Evolutionary conservation across 2,113 vertebrate genomes (phyloP).

Genomic region (Calonectris borealis): DNA sequence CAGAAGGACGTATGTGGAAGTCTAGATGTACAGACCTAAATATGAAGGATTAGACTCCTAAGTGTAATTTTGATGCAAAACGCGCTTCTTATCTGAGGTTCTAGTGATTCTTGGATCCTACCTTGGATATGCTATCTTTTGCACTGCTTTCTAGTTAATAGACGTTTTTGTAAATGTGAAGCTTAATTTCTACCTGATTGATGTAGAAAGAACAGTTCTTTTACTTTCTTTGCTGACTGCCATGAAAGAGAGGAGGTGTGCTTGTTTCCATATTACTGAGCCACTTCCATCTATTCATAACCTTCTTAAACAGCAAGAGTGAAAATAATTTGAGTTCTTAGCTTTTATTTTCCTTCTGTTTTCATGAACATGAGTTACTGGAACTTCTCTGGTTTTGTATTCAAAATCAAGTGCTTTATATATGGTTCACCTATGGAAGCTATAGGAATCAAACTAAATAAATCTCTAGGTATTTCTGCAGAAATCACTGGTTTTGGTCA

Average conservation of each 20-base stretch:
- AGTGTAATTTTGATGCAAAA: background rate
- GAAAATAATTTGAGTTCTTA: background rate
- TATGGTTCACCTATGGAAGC: background rate
- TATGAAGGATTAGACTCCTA: background rate
- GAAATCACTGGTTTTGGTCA: background rate
- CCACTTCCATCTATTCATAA: background rate
- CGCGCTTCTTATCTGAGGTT: background rate
- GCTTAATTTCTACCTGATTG: background rate
- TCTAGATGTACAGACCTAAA: background rate
- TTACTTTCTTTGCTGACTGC: background rate
- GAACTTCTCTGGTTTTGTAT: background rate
- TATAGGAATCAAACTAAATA: background rate
- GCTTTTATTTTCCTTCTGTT: background rate
- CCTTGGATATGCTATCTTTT: background rate
- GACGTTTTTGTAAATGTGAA: background rate
- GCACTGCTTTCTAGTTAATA: background rate
- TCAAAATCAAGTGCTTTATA: background rate
- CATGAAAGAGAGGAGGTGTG: background rate
- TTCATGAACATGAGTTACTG: background rate
- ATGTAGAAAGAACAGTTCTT: background rate
- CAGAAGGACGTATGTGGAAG: fast-evolving
- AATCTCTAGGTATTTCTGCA: background rate
- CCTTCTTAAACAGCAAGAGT: background rate
- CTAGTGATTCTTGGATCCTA: background rate
- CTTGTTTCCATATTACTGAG: background rate